These are phyloP conservation scores for Muntiacus muntjak DNA, from an alignment of 2,113 vertebrate genomes.

Conservation along the genomic window DNA sequence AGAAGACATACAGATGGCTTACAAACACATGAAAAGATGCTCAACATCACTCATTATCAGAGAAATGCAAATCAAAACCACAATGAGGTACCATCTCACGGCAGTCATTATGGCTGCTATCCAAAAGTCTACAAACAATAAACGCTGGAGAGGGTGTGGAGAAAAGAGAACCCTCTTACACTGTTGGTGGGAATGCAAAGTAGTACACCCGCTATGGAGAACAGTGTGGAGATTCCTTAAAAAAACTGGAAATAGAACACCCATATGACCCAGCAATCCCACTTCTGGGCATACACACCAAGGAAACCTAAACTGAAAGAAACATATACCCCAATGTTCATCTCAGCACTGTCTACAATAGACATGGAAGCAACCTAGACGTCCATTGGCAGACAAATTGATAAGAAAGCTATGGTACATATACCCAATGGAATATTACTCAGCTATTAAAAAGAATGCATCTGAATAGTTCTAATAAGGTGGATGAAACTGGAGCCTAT, in stretches of 20 bases:
- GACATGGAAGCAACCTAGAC: background rate
- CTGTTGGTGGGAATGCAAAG: background rate
- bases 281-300: background rate
- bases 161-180: background rate
- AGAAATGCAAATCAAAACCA: background rate
- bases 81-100: background rate
- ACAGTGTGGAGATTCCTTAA: background rate
- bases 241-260: background rate
- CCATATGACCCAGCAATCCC: background rate
- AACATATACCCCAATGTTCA: rapidly evolving
- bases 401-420: background rate
- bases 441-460: background rate
- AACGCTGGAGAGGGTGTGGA: background rate
- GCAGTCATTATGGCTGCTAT: background rate
- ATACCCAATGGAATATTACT: background rate
- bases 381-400: background rate
- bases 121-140: background rate
- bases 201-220: background rate
- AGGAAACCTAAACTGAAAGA: background rate
- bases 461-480: background rate
- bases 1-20: background rate
- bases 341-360: background rate
- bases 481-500: background rate
- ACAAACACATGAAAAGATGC: background rate
- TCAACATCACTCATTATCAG: background rate